A percentile compares a stretch with the other conserved stretches of the same genome.
Conservation (phyloP, 2,888 invertebrate species). For the Caenorhabditis zanzibari region DNA sequence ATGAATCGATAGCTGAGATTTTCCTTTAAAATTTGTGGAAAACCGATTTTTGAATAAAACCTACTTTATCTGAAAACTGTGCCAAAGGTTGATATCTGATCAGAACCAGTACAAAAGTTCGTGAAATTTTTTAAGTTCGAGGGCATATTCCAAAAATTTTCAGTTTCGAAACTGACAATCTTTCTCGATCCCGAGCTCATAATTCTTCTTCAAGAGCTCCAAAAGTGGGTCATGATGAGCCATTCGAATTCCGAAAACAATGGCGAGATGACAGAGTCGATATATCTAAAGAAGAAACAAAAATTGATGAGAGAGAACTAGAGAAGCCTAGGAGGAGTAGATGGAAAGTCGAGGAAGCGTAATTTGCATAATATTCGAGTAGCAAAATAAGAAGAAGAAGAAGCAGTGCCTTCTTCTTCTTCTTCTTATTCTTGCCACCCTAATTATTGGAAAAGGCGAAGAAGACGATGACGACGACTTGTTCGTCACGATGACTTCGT, state of each 20-base stretch:
- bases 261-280: background rate
- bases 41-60: too few species aligned
- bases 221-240: background rate
- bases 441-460: conserved; percentile 44
- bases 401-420: background rate
- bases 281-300: conserved; percentile 2
- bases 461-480: background rate
- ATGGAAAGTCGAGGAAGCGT: conserved; percentile 27
- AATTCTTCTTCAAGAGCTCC: background rate
- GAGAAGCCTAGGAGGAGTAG: background rate
- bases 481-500: conserved; percentile 6
- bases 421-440: conserved; percentile 25
- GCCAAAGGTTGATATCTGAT: too few species aligned
- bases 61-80: too few species aligned
- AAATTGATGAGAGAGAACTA: background rate
- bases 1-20: too few species aligned
- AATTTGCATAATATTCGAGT: conserved; percentile 65
- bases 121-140: too few species aligned
- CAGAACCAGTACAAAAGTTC: too few species aligned
- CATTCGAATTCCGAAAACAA: background rate
- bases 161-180: background rate
- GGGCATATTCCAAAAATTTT: too few species aligned
- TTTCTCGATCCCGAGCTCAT: background rate
- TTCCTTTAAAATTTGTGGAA: too few species aligned
- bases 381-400: conserved; percentile 15